phyloP scores from a whole-genome alignment of 2,888 invertebrate genomes.

The Tiphia femorata region DNA sequence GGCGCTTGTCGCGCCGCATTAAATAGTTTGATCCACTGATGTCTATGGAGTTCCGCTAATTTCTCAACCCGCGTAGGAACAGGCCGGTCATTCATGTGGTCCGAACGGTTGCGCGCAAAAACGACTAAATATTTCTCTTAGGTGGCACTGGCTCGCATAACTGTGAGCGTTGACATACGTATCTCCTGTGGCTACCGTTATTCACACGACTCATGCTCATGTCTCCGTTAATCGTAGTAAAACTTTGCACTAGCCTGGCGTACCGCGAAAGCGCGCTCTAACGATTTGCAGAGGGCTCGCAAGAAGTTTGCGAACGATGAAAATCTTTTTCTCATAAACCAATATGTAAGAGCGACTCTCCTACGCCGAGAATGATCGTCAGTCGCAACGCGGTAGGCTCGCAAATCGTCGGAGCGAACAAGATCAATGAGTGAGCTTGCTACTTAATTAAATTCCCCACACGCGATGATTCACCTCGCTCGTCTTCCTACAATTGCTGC shows the following conservation, averaged over 20 bases:
- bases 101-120: neutral
- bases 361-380: no score
- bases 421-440: constrained; percentile 23
- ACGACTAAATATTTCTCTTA: neutral
- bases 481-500: constrained; percentile 48
- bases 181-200: no score
- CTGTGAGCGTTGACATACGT: neutral
- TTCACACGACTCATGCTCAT: no score
- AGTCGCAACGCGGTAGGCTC: constrained; percentile 7
- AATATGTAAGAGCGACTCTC: no score
- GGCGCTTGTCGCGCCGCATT: no score
- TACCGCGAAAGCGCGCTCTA: no score
- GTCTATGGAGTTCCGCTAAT: neutral
- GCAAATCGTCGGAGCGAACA: constrained; percentile 6
- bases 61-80: no score
- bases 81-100: constrained; percentile 9
- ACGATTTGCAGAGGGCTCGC: no score
- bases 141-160: neutral
- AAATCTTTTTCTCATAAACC: no score
- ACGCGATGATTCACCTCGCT: constrained; percentile 49
- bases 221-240: no score
- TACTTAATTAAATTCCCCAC: constrained; percentile 45
- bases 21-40: neutral
- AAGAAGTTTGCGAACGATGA: no score
- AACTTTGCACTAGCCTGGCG: no score